Evolutionary conservation across 2,797 vertebrate genomes (phyloP), one percentile per base, ranked within the genome.

Genomic region (Bradypus variegatus): DNA sequence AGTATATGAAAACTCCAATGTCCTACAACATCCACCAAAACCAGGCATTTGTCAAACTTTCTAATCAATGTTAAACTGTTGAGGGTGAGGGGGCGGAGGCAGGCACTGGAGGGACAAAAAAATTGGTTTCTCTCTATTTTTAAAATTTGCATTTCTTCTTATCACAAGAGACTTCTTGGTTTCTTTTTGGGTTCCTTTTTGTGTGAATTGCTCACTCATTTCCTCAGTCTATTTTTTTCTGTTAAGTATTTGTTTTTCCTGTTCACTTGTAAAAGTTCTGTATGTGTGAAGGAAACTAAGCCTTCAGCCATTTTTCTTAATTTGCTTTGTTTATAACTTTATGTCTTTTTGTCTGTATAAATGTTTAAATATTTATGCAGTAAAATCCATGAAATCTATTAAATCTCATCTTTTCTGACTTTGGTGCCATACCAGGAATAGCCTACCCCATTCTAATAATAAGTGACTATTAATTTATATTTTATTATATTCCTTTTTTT

Each of bases 291-390:
- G 33, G n/a, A 88, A 85, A 88, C 79, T 23, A 64, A 16, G 67
- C 27, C 7, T 90, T 94, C 72, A 31, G 60, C 16, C 89, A 72
- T 53, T 91, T 86, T 90, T 70, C 50, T 83, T 84, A 50, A 60
- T 85, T 83, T 76, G 11, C 1, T 91, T 88, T 94, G 23, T 70
- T 93, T 79, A 89, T 86, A 80, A 88, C 45, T 70, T 53, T 75
- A n/a, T 67, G 6, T 60, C 50, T 75, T 87, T 85, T 90, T 89
- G n/a, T 76, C 45, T 72, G 3, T 62, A 62, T 76, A 64, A 76
- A 94, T 79, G 31, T 41, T 78, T 78, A 73, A 64, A 19, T 58
- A 58, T 92, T 7, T 50, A 31, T 77, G 31, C 8, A 62, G 2
- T 16, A 85, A 93, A 79, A 67, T 65, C 31, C 75, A 38, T 78